A percentile compares a stretch with the other conserved stretches of the same genome.
Evolutionary conservation across 2,888 invertebrate species (phyloP).

Genomic region (Andrena praecox): DNA sequence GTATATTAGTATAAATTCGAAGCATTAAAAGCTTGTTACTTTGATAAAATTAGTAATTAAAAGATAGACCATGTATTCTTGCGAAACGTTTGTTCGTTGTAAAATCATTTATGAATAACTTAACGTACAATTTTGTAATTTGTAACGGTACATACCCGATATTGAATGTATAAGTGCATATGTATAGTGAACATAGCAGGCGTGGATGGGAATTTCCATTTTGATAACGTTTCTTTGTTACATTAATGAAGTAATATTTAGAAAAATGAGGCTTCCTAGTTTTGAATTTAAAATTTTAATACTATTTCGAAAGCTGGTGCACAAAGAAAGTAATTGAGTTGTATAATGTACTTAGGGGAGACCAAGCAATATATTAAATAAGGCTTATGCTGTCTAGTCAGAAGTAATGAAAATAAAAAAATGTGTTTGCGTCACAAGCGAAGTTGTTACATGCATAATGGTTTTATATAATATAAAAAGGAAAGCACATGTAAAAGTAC

Average conservation of each 20-base stretch:
- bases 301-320: not conserved
- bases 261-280: not conserved
- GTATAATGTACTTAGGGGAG: not conserved
- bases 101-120: not conserved
- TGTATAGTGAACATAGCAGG: not conserved
- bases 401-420: not conserved
- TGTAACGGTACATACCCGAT: not conserved
- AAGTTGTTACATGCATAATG: not conserved
- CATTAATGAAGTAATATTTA: too few relatives aligned
- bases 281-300: not conserved
- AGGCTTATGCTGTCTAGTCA: constrained; percentile 31
- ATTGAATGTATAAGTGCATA: not conserved
- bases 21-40: not conserved
- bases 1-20: not conserved
- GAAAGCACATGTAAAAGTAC: not conserved
- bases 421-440: not conserved
- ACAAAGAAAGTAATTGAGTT: constrained; percentile 6
- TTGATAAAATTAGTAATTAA: constrained; percentile 4
- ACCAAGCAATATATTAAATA: not conserved
- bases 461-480: constrained; percentile 3
- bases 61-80: constrained; percentile 1
- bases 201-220: not conserved
- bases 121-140: constrained; percentile 4
- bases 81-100: not conserved
- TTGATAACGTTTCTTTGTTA: not conserved